Evolutionary conservation across 92 coral and sea anemone genomes (phyloP).

Genomic region (Phenganax marumi): DNA sequence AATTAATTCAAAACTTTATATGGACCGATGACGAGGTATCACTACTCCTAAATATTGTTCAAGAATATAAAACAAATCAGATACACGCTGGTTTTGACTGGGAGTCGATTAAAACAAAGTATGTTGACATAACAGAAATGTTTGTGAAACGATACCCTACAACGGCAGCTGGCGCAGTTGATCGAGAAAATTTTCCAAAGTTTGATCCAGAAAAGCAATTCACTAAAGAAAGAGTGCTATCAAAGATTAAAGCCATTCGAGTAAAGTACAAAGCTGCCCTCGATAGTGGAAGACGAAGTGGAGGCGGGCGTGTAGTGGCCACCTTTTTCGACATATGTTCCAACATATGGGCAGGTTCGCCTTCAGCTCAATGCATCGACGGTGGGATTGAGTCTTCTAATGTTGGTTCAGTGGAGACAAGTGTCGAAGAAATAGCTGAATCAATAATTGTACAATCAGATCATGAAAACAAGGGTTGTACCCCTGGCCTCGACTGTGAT

Average conservation of each 20-base stretch:
- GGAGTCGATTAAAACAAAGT: conserved; percentile 13
- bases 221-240: not conserved
- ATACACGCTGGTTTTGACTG: conserved; percentile 20
- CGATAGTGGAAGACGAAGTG: conserved; percentile 1
- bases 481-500: not conserved
- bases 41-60: not conserved
- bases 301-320: conserved; percentile 4
- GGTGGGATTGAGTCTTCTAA: not conserved
- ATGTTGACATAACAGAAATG: conserved; percentile 19
- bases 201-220: not conserved
- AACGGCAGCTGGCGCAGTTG: not conserved
- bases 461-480: conserved; percentile 24
- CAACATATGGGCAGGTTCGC: not conserved
- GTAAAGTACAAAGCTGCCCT: conserved; percentile 3
- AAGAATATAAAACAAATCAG: conserved; percentile 5
- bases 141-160: conserved; percentile 9
- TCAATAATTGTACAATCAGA: conserved; percentile 57
- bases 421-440: conserved; percentile 65
- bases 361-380: conserved; percentile 7
- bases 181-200: not conserved
- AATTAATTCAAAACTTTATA: conserved; percentile 1
- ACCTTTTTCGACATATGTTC: not conserved
- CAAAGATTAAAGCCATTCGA: conserved; percentile 8
- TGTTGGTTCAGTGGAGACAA: conserved; percentile 52
- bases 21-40: conserved; percentile 16